Evolutionary conservation across 2,113 vertebrate species (phyloP).

Genomic region (Pseudopipra pipra): DNA sequence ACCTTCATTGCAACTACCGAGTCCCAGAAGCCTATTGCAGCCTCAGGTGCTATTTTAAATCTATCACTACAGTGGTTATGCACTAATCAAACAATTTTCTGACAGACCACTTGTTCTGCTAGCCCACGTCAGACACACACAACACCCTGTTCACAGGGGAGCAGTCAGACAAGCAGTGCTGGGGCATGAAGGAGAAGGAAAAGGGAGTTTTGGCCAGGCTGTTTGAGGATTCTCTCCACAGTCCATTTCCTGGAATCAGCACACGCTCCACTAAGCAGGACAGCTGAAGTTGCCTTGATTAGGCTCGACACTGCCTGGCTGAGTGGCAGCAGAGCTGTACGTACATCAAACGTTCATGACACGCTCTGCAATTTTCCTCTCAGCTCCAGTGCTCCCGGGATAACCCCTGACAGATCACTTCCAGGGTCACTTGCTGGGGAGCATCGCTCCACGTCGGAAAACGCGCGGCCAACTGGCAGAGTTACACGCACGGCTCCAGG

Average conservation of each 20-base stretch:
- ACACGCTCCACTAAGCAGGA: background rate
- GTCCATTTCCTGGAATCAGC: background rate
- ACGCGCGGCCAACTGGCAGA: background rate
- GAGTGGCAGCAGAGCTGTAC: background rate
- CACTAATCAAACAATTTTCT: background rate
- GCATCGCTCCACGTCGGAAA: background rate
- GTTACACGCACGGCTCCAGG: background rate
- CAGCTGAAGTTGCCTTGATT: background rate
- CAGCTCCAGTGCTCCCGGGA: accelerated
- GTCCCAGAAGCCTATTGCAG: background rate
- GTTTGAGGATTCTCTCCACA: background rate
- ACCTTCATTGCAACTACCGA: background rate
- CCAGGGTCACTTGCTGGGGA: background rate
- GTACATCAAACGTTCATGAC: background rate
- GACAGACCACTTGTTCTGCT: background rate
- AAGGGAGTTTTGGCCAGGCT: background rate
- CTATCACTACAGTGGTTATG: background rate
- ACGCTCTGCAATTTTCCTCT: background rate
- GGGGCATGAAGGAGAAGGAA: background rate
- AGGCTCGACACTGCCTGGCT: background rate
- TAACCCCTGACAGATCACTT: background rate
- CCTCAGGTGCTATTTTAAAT: background rate
- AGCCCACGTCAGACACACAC: accelerated
- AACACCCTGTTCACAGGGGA: accelerated
- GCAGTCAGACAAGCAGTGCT: background rate